Conservation (phyloP, 2,797 vertebrate species). For the Ctenosaura bakeri region DNA sequence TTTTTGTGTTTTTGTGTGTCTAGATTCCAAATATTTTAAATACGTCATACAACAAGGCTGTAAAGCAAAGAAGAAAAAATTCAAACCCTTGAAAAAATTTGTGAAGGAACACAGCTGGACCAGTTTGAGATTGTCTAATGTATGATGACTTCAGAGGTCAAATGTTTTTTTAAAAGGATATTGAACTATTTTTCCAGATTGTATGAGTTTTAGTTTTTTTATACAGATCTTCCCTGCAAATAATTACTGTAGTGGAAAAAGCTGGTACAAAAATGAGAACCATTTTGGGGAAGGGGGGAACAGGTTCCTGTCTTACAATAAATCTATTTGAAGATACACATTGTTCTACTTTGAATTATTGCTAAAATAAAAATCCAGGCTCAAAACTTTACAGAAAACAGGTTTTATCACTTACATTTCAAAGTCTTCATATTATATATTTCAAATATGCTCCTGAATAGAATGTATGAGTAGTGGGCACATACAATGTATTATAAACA, state of each 20-base stretch:
- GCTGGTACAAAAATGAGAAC: background rate
- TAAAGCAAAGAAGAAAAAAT: conserved; percentile 70
- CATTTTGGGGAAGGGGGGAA: background rate
- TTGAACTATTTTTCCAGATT: conserved; percentile 18
- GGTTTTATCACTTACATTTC: background rate
- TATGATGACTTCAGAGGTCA: conserved; percentile 16
- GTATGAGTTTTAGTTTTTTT: background rate
- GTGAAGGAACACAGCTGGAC: conserved; percentile 73
- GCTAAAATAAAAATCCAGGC: conserved; percentile 13
- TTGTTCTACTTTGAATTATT: conserved; percentile 9
- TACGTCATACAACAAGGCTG: conserved; percentile 73
- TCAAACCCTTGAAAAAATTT: conserved; percentile 78
- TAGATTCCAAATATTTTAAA: conserved; percentile 82
- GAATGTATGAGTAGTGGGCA: background rate
- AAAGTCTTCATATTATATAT: background rate
- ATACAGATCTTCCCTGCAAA: background rate
- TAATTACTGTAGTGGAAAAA: background rate
- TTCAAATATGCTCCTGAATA: background rate
- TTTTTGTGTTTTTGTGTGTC: conserved; percentile 25
- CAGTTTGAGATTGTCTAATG: conserved; percentile 52
- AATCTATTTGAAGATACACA: background rate
- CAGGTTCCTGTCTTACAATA: conserved; percentile 28
- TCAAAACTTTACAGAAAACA: background rate
- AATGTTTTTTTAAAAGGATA: background rate
- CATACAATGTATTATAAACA: background rate